Percentiles rank a stretch among this genome's conserved stretches.
Evolutionary conservation across 2,888 invertebrate genomes (phyloP).

Genomic region (Anodontia alba): DNA sequence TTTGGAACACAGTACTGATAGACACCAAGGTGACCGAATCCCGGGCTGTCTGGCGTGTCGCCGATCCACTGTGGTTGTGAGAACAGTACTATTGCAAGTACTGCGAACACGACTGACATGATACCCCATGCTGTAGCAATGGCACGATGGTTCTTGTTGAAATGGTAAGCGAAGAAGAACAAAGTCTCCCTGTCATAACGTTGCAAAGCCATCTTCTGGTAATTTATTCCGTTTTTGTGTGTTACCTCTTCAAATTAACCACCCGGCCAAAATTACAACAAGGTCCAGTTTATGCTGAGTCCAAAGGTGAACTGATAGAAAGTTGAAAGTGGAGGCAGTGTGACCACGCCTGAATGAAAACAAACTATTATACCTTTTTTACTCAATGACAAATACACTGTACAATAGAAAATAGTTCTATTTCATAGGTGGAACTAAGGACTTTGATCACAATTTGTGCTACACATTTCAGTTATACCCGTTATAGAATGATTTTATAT

Average conservation of each 20-base stretch:
- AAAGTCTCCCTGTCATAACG: slow-evolving; percentile 58
- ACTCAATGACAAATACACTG: slow-evolving; percentile 10
- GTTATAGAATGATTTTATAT: too few species aligned
- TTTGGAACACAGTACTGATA: slow-evolving; percentile 90
- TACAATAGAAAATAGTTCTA: neutral
- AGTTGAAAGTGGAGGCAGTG: neutral
- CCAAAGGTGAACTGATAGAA: neutral
- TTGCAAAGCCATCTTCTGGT: slow-evolving; percentile 46
- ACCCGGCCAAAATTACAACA: neutral
- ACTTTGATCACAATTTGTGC: neutral
- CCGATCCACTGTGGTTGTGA: slow-evolving; percentile 90
- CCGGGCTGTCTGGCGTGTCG: slow-evolving; percentile 83
- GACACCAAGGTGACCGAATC: slow-evolving; percentile 95
- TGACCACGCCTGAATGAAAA: slow-evolving; percentile 19
- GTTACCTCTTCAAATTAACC: neutral
- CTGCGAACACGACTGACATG: slow-evolving; percentile 98
- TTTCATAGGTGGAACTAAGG: slow-evolving; percentile 5
- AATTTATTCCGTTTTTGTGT: neutral
- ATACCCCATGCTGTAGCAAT: slow-evolving; percentile 99
- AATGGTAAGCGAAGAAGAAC: slow-evolving; percentile 71
- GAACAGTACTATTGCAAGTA: slow-evolving; percentile 96
- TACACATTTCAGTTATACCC: neutral
- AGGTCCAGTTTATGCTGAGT: neutral
- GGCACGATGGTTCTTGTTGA: slow-evolving; percentile 87
- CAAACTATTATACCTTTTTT: slow-evolving; percentile 15